Percentiles rank a stretch among this genome's conserved stretches.
Evolutionary conservation across 2,888 invertebrate species (phyloP).

Genomic region (Hydroisotoma schaefferi): DNA sequence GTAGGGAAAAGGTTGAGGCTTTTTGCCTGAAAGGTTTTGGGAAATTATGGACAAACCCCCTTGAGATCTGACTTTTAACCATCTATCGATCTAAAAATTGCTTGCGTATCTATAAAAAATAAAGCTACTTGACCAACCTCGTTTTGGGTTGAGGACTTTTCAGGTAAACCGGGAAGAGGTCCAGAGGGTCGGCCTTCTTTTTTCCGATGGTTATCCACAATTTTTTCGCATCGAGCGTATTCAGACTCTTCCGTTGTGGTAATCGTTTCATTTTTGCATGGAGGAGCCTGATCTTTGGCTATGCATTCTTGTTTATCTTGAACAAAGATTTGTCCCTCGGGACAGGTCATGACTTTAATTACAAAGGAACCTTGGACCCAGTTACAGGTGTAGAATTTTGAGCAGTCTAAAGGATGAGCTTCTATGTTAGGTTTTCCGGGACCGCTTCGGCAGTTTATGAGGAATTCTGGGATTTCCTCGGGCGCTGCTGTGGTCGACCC

Average conservation of each 20-base stretch:
- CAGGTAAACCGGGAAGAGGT: too few relatives aligned
- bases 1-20: too few relatives aligned
- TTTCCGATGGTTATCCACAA: background rate
- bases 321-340: slow-evolving; percentile 38
- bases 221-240: slow-evolving; percentile 10
- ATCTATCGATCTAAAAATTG: too few relatives aligned
- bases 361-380: slow-evolving; percentile 42
- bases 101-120: too few relatives aligned
- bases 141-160: too few relatives aligned
- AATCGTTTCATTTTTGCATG: slow-evolving; percentile 29
- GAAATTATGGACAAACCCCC: too few relatives aligned
- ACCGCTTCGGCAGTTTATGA: slow-evolving; percentile 19
- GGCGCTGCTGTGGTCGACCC: slow-evolving; percentile 15
- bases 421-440: slow-evolving; percentile 33
- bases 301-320: slow-evolving; percentile 41
- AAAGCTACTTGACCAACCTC: too few relatives aligned
- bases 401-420: slow-evolving; percentile 44
- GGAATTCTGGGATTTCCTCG: slow-evolving; percentile 18
- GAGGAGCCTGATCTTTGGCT: slow-evolving; percentile 25
- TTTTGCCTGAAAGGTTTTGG: too few relatives aligned
- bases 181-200: background rate
- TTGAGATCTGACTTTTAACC: too few relatives aligned
- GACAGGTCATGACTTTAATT: slow-evolving; percentile 43
- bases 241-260: slow-evolving; percentile 18
- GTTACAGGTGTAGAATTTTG: slow-evolving; percentile 43